These are phyloP conservation scores for Drosophila gunungcola DNA, from an alignment of 1,140 invertebrate genomes.

Conservation along the genomic window DNA sequence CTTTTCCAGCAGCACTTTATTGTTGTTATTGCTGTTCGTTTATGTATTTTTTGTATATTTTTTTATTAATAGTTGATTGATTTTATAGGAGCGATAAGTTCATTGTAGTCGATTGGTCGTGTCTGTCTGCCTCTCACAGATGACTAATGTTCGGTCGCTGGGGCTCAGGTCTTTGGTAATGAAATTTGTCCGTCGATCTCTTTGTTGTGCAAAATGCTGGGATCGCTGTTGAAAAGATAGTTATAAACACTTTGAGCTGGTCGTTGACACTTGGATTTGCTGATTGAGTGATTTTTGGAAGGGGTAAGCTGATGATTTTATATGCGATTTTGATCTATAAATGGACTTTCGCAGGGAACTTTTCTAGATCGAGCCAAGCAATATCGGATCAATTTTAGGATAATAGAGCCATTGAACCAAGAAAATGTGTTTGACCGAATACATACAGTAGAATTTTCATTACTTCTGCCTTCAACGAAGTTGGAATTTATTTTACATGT, in stretches of 20 bases:
- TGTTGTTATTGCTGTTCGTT: conserved; percentile 49
- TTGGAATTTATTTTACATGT: too few species aligned
- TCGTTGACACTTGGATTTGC: conserved; percentile 59
- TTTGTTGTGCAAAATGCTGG: conserved; percentile 56
- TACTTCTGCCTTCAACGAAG: too few species aligned
- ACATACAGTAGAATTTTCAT: too few species aligned
- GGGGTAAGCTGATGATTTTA: background rate
- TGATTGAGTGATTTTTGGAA: background rate
- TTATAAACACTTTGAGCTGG: conserved; percentile 68
- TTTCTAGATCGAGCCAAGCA: background rate
- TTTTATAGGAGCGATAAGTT: conserved; percentile 81
- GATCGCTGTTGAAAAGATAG: conserved; percentile 46
- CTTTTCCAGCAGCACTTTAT: conserved; percentile 66
- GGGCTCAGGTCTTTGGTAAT: conserved; percentile 21
- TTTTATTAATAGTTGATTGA: conserved; percentile 70
- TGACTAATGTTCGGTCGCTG: conserved; percentile 62
- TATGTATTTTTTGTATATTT: conserved; percentile 16
- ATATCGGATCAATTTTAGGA: background rate
- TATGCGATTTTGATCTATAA: background rate
- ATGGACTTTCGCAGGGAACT: background rate
- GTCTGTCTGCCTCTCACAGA: conserved; percentile 49
- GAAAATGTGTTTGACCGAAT: too few species aligned
- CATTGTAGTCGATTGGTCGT: conserved; percentile 56
- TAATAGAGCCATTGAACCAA: too few species aligned
- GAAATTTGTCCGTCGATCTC: conserved; percentile 54